Conservation (phyloP, 2,797 vertebrate genomes). For the Dicrostonyx torquatus region DNA sequence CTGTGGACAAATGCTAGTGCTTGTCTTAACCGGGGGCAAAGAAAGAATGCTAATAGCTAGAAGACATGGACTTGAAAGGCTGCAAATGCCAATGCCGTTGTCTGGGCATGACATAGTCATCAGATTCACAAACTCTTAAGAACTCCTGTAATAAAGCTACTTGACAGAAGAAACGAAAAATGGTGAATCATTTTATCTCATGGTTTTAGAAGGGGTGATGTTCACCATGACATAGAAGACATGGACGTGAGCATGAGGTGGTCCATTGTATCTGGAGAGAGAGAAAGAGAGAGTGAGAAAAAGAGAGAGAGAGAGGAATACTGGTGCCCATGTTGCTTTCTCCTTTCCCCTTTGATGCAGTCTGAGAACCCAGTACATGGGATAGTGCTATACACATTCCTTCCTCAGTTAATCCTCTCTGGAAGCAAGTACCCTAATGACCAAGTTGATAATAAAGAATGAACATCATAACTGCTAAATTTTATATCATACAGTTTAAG, state of each 20-base stretch:
- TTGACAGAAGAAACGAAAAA: not conserved
- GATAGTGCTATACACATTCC: not conserved
- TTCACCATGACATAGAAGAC: not conserved
- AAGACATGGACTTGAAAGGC: not conserved
- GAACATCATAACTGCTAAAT: not conserved
- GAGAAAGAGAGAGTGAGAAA: not conserved
- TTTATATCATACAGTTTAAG: not conserved
- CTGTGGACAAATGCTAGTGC: not conserved
- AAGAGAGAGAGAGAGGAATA: not conserved
- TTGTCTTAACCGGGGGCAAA: not conserved
- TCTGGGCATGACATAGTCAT: not conserved
- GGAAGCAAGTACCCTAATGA: not conserved
- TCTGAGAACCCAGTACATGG: not conserved
- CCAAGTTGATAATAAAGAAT: not conserved
- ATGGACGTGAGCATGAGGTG: no score
- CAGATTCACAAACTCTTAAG: not conserved
- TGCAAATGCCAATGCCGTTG: no score
- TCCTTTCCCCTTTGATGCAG: not conserved
- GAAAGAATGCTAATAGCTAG: not conserved
- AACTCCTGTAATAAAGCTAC: not conserved
- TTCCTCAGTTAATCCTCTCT: not conserved
- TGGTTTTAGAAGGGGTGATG: not conserved
- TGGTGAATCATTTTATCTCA: not conserved
- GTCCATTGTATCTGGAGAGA: not conserved
- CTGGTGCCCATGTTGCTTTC: not conserved